Percentiles rank a stretch among this genome's conserved stretches.
Conservation (phyloP, 2,888 invertebrate genomes). For the Liodrosophila aerea region DNA sequence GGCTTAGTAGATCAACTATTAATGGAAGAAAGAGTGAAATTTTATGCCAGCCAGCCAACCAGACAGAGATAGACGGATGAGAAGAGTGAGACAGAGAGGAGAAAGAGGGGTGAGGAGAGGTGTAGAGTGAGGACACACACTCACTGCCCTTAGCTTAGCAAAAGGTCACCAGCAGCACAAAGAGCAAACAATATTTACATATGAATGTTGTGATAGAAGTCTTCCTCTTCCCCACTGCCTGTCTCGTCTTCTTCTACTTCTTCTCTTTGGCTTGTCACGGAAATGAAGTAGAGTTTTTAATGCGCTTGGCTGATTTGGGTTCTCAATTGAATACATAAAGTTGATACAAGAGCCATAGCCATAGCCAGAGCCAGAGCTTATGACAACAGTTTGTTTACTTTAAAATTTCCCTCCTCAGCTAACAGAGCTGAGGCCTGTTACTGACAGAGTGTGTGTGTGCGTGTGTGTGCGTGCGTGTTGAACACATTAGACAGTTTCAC, state of each 20-base stretch:
- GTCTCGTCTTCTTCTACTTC: no score
- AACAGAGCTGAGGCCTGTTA: slow-evolving; percentile 21
- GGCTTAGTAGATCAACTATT: slow-evolving; percentile 75
- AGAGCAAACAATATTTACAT: slow-evolving; percentile 52
- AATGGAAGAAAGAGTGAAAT: slow-evolving; percentile 65
- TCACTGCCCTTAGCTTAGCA: slow-evolving; percentile 47
- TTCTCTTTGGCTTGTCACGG: slow-evolving; percentile 34
- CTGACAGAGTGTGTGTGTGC: slow-evolving; percentile 1
- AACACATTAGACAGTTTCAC: no score
- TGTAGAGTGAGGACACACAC: no score
- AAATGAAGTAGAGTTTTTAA: slow-evolving; percentile 56
- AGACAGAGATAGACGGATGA: not conserved
- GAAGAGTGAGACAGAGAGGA: not conserved
- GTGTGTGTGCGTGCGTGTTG: no score
- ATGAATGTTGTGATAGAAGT: slow-evolving; percentile 25
- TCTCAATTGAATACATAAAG: slow-evolving; percentile 43
- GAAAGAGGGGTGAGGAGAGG: not conserved
- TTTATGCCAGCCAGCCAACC: slow-evolving; percentile 36
- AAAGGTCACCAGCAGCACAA: slow-evolving; percentile 50
- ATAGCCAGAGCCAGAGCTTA: slow-evolving; percentile 6
- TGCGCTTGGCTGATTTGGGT: slow-evolving; percentile 53
- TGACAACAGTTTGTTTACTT: slow-evolving; percentile 13
- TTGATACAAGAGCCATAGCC: slow-evolving; percentile 11
- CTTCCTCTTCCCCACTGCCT: no score
- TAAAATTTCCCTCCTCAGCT: slow-evolving; percentile 5